Conservation (phyloP, 2,888 invertebrate genomes). For the Eristalis intricaria region DNA sequence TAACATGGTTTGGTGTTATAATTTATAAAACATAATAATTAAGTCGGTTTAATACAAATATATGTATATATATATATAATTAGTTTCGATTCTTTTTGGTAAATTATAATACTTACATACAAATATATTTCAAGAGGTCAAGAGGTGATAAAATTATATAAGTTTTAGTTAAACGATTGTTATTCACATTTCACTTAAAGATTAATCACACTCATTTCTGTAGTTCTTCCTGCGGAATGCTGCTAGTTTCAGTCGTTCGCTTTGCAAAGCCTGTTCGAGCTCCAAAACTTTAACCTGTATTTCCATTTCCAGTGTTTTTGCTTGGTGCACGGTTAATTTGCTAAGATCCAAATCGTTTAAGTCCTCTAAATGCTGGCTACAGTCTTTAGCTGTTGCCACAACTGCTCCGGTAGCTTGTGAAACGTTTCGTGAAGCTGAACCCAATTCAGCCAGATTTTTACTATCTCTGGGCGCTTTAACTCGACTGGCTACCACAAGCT, state of each 20-base stretch:
- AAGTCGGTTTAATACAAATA: not conserved
- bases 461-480: conserved; percentile 96
- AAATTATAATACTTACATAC: not conserved
- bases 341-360: conserved; percentile 95
- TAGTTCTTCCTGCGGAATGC: conserved; percentile 96
- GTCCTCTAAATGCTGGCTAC: conserved; percentile 92
- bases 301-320: conserved; percentile 98
- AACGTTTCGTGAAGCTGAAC: conserved; percentile 93
- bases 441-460: conserved; percentile 89
- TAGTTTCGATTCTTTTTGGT: not conserved
- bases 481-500: conserved; percentile 97
- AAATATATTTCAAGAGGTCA: not conserved
- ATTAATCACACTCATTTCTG: conserved; percentile 79
- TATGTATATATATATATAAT: not conserved
- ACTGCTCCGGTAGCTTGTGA: conserved; percentile 95
- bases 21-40: not conserved
- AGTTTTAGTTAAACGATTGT: not conserved
- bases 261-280: conserved; percentile 93
- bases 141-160: not conserved
- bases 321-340: conserved; percentile 94
- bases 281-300: conserved; percentile 97
- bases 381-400: conserved; percentile 96
- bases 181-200: not conserved
- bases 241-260: conserved; percentile 92
- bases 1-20: not conserved